Evolutionary conservation across 2,113 vertebrate species (phyloP), one percentile per base, ranked within the genome.

Genomic region (human (Homo sapiens)): DNA sequence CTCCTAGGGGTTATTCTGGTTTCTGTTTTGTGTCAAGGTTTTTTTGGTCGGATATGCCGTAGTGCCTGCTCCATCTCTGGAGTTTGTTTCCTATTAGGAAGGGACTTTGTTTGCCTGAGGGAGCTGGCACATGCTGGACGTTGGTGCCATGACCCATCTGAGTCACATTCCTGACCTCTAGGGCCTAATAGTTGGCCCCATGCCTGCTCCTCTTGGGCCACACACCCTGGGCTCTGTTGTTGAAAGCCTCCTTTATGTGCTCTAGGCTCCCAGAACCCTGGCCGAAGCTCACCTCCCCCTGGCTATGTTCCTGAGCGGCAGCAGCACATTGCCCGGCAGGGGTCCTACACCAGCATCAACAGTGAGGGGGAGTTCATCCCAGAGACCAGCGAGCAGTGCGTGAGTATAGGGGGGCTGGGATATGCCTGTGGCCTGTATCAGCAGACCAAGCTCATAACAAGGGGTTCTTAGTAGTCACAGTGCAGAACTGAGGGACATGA

Each of bases 341-440:
- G 99, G 18, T 99, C 99, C 82, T 99, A 99, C 98, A 99, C 99
- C 98, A 99, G 99, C 99, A 99, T 99, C 92, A 99, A 99, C 95
- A 99, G 99, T 0, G 99, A 99, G 96, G 99, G 99, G 0, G 99
- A 99, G 97, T 99, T 99, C 98, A 99, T 99, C 98, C 99, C 99
- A 0, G 99, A 99, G 98, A 99, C 99, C 98, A 99, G 97, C 6
- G 99, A 99, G 96, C 99, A 99, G 96, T 99, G 99, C 91, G 99
- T 99, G 98, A 99, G 99, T 99, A 98, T 7, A 12, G 83, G 20
- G 45, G 4, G 0, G 1, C 45, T 0, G 7, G 22, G 2, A 5
- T 10, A 0, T 5, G 17, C 8, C 6, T 10, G 43, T 35, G 38
- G 64, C 17, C 3, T 64, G 7, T 59, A 35, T 90, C 61, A 30